Evolutionary conservation across 2,888 invertebrate genomes (phyloP).

Genomic region (Vesta saturnalis): DNA sequence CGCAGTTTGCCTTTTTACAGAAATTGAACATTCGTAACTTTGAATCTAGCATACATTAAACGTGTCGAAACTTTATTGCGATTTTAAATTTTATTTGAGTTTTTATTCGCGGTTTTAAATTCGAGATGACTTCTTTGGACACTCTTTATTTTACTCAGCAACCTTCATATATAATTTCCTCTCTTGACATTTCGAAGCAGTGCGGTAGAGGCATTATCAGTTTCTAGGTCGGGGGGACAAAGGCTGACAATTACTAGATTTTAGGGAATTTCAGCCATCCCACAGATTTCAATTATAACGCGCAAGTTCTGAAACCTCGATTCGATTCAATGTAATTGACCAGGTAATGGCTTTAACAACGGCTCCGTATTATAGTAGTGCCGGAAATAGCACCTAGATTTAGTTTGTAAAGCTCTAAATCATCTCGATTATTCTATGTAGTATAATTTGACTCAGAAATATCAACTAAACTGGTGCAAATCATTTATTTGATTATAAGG

Average conservation of each 20-base stretch:
- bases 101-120: conserved; percentile 20
- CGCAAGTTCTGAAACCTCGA: conserved; percentile 60
- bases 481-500: conserved; percentile 15
- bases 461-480: conserved; percentile 3
- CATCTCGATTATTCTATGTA: conserved; percentile 37
- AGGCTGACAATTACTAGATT: conserved; percentile 61
- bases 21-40: conserved; percentile 37
- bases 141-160: too few relatives aligned
- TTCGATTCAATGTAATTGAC: conserved; percentile 63
- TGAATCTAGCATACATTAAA: conserved; percentile 46
- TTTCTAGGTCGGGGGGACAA: conserved; percentile 45
- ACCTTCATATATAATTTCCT: too few relatives aligned
- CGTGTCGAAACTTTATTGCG: conserved; percentile 43
- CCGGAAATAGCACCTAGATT: conserved; percentile 55
- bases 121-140: too few relatives aligned
- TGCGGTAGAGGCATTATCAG: conserved; percentile 47
- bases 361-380: conserved; percentile 59
- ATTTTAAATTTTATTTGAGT: conserved; percentile 41
- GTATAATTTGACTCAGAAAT: conserved; percentile 17
- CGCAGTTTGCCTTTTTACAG: conserved; percentile 40
- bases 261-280: conserved; percentile 62
- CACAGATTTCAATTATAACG: conserved; percentile 63
- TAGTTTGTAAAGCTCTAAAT: conserved; percentile 57
- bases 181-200: conserved; percentile 36
- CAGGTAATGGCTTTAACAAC: conserved; percentile 62